A percentile compares a stretch with the other conserved stretches of the same genome.
phyloP scores from a whole-genome alignment of 2,113 vertebrate genomes.

The Todiramphus saurophagus region DNA sequence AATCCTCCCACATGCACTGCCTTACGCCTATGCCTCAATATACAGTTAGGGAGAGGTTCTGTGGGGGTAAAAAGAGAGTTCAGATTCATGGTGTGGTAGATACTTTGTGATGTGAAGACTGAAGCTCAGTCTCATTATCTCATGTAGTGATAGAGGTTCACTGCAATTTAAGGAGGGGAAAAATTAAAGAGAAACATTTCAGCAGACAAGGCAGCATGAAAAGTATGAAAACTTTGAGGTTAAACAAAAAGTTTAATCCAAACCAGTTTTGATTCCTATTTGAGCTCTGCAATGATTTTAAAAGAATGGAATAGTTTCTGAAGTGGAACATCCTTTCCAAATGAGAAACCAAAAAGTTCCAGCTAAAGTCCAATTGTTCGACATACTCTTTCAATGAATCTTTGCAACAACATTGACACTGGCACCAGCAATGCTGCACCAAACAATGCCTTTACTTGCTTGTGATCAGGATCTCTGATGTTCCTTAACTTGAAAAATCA shows the following conservation, averaged over 20 bases:
- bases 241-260: background rate
- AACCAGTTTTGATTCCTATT: background rate
- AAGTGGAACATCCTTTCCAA: background rate
- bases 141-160: background rate
- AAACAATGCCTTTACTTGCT: background rate
- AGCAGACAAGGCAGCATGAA: background rate
- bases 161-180: background rate
- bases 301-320: background rate
- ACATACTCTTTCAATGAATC: background rate
- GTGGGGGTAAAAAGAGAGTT: background rate
- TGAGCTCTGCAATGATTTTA: background rate
- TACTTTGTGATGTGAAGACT: background rate
- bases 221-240: background rate
- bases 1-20: background rate
- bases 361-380: background rate
- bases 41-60: background rate
- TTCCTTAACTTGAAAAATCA: background rate
- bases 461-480: fast-evolving
- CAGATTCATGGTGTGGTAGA: background rate
- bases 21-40: fast-evolving
- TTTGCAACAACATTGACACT: background rate
- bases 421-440: background rate
- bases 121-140: background rate
- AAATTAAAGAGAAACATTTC: background rate
- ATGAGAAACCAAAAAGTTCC: background rate